Percentiles rank a stretch among this genome's conserved stretches.
phyloP scores from a whole-genome alignment of 1,140 invertebrate species.

The Chironomus tepperi region DNA sequence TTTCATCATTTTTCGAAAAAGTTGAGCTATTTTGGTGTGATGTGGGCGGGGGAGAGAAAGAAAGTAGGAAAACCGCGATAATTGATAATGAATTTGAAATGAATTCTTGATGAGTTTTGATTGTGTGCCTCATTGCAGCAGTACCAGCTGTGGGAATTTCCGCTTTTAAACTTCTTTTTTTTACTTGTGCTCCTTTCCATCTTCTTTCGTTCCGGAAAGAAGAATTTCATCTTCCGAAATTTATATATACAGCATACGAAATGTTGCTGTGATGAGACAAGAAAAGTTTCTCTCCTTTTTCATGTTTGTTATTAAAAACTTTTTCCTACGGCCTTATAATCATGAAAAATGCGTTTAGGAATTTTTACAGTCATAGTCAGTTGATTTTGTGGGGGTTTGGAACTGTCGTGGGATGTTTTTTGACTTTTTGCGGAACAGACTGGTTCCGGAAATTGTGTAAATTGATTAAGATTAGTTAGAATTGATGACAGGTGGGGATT shows the following conservation, averaged over 20 bases:
- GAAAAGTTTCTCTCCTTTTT: not conserved
- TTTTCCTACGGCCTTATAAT: slow-evolving; percentile 5
- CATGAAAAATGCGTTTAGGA: not conserved
- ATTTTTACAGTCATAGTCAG: too few relatives aligned
- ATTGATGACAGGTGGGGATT: too few relatives aligned
- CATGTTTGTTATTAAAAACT: not conserved
- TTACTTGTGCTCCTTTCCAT: too few relatives aligned
- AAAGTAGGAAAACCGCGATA: not conserved
- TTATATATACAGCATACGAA: not conserved
- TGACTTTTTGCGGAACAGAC: too few relatives aligned
- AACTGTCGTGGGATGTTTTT: too few relatives aligned
- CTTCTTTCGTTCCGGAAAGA: too few relatives aligned
- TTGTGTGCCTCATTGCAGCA: slow-evolving; percentile 11
- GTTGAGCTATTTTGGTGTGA: too few relatives aligned
- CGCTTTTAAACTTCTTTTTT: not conserved
- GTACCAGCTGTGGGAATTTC: not conserved
- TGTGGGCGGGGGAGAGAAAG: not conserved
- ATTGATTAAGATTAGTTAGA: too few relatives aligned
- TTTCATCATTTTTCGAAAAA: too few relatives aligned
- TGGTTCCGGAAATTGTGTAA: too few relatives aligned
- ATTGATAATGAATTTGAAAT: slow-evolving; percentile 14
- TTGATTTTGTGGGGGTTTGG: too few relatives aligned
- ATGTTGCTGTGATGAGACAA: slow-evolving; percentile 1
- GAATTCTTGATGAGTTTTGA: slow-evolving; percentile 1
- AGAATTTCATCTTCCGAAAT: too few relatives aligned